Evolutionary conservation across 1,140 invertebrate genomes (phyloP), one percentile per base, ranked within the genome.

Genomic region (Eubasilissa regina): DNA sequence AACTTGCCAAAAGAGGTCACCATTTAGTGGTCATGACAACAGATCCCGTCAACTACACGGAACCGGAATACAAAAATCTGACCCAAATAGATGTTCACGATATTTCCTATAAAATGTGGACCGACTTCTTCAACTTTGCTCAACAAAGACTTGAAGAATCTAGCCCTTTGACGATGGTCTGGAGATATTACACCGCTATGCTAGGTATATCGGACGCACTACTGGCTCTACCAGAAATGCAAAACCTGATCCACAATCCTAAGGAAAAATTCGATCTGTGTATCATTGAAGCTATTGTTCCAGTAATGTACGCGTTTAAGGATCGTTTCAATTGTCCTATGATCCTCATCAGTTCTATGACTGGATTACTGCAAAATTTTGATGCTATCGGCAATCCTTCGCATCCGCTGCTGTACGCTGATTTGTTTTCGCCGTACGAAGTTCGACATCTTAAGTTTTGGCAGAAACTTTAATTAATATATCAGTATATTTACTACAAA

Each of bases 1-100:
- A 87, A 62, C 83, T 92, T 35, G 85, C 84, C 0, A 87, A 85
- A 45, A 83, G 86, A 60, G 90, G 90, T 11, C 90, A 92, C 82
- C 84, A 90, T 77, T 83, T 91, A 0, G 85, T 87, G 0, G 83
- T 87, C 0, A 80, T 88, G 3, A 89, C 87, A 13, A 77, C 87
- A 10, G 84, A 88, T 83, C 87, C 87, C 12, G 82, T 72, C 0
- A 84, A 83, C 51, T 73, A 82, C 7, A 84, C 86, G 15, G 81
- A 84, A 0, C 13, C 83, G 15, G 48, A 77, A 3, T 84, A 84
- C 0, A 17, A 64, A 8, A 89, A 89, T 77, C 77, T 86, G 0
- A 88, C 81, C 15, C 85, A 88, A 85, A 85, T 89, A 0, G 85
- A 88, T 45, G 70, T 87, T 0, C 85, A 86, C 47, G 83, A 87